A percentile compares a stretch with the other conserved stretches of the same genome.
Evolutionary conservation across 2,888 invertebrate genomes (phyloP).

Genomic region (Eupelmus urozonus): DNA sequence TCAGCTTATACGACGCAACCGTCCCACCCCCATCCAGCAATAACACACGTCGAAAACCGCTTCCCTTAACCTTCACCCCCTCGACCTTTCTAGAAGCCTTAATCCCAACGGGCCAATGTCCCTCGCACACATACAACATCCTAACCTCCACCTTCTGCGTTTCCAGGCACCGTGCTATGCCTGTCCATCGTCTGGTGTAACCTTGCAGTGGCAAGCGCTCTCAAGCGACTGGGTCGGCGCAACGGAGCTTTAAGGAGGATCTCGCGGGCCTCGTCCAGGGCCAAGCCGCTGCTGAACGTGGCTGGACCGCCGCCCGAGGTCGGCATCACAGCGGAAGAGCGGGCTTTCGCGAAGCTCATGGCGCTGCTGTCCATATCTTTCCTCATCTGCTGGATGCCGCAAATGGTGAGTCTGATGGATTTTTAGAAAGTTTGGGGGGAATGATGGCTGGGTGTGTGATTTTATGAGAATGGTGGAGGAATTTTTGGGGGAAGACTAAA

Average conservation of each 20-base stretch:
- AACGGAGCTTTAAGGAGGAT: constrained; percentile 71
- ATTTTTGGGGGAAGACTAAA: too few species aligned
- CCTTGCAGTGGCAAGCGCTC: constrained; percentile 87
- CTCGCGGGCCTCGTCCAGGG: constrained; percentile 72
- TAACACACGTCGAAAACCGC: too few species aligned
- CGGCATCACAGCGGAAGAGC: constrained; percentile 85
- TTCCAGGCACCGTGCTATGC: constrained; percentile 85
- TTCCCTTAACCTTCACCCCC: too few species aligned
- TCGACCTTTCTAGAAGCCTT: too few species aligned
- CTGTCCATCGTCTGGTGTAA: constrained; percentile 89
- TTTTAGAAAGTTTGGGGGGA: too few species aligned
- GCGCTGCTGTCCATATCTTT: constrained; percentile 89
- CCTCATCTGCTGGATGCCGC: constrained; percentile 92
- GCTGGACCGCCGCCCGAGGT: constrained; percentile 68
- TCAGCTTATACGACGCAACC: too few species aligned
- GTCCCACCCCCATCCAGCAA: too few species aligned
- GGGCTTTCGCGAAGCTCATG: constrained; percentile 92
- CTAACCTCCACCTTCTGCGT: background rate
- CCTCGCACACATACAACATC: too few species aligned
- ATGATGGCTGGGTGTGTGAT: too few species aligned
- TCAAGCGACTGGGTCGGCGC: constrained; percentile 80
- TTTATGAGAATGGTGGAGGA: too few species aligned
- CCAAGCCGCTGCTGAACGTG: constrained; percentile 69
- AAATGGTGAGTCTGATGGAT: constrained; percentile 90
- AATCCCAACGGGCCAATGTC: too few species aligned